Conservation (phyloP, 2,797 vertebrate species). For the Crypturellus tataupa region DNA sequence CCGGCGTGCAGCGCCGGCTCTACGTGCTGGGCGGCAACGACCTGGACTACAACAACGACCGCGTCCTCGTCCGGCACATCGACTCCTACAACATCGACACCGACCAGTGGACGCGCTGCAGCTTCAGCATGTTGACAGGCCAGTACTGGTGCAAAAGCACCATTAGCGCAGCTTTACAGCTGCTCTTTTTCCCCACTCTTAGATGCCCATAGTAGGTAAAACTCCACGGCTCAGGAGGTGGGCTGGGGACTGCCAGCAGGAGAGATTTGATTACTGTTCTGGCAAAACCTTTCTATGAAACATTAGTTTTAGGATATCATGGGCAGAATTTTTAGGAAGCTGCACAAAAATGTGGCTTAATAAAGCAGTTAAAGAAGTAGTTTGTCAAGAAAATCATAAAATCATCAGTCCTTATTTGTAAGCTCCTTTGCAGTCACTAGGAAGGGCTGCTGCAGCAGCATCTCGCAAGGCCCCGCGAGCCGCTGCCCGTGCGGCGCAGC, state of each 20-base stretch:
- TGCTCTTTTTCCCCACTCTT: not conserved
- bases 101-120: constrained; percentile 96
- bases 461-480: not conserved
- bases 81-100: constrained; percentile 93
- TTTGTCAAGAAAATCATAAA: not conserved
- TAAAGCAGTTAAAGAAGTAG: not conserved
- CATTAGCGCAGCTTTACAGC: not conserved
- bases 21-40: constrained; percentile 96
- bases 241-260: rapidly evolving
- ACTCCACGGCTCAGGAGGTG: not conserved
- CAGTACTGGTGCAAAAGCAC: constrained; percentile 40
- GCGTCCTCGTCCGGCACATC: constrained; percentile 95
- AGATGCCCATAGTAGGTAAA: not conserved
- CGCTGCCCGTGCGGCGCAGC: not conserved
- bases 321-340: not conserved
- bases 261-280: not conserved
- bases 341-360: not conserved
- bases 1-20: constrained; percentile 91
- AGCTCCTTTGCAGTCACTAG: not conserved
- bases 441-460: not conserved
- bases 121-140: constrained; percentile 94
- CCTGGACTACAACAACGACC: constrained; percentile 97
- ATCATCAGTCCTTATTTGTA: not conserved
- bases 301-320: not conserved
- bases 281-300: not conserved